Base-by-base conservation (phyloP, 2,888 invertebrate species). In the Dryadula phaetusa region DNA sequence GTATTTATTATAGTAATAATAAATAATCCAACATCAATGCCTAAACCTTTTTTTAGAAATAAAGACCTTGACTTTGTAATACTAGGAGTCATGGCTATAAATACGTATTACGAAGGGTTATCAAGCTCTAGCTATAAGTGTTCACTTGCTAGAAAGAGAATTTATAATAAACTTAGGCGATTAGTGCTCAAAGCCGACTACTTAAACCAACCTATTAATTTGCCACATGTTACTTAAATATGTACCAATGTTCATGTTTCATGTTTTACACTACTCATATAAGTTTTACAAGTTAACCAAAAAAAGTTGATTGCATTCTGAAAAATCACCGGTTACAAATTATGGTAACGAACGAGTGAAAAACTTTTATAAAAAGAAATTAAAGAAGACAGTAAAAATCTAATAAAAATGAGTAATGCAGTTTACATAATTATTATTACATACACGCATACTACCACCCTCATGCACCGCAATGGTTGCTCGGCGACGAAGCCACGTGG, bases 401-500 rank as follows among this genome's bases (percentile, higher is more conserved):
- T n/a, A 37, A 25, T 49, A n/a, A 49, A 47, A 47, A 47, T 47
- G 47, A 32, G 52, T 52, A 52, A 52, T 52, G 52, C 52, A 52
- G 16, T 52, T 28, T 18, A 52, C 10, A 52, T 32, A 52, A 52
- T 18, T 46, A 46, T 40, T 14, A 58, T 25, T 12, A 32, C 18
- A 44, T 28, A 32, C 25, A 60, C 58, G 58, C 66, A 42, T 34
- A 64, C 46, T 18, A 47, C 67, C 69, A 63, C 70, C 74, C 71
- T 62, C 69, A 32, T 70, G 72, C 73, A 73, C 67, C 69, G 66
- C 64, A 47, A 53, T 56, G 64, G 79, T 81, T 82, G 81, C 82
- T 72, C 68, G 71, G 82, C 76, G 77, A 79, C 76, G 64, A 32
- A 70, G 75, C 77, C 80, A 74, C 73, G 75, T 74, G 75, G 73